A percentile compares a stretch with the other conserved stretches of the same genome.
phyloP scores from a whole-genome alignment of 2,113 vertebrate genomes.

The Plotosus lineatus region DNA sequence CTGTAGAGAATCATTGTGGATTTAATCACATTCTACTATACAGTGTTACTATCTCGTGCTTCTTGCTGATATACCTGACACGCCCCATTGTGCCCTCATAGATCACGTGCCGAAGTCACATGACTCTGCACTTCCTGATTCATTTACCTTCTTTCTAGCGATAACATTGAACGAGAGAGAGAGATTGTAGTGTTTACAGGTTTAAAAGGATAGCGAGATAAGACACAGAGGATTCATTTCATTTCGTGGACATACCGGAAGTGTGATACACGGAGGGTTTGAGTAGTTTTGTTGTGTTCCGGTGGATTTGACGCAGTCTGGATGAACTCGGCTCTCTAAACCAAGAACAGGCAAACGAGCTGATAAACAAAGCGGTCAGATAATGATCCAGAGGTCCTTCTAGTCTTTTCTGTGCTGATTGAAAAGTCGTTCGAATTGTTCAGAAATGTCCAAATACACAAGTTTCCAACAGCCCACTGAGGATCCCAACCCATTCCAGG shows the following conservation, averaged over 20 bases:
- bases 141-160: constrained; percentile 32
- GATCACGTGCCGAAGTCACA: constrained; percentile 67
- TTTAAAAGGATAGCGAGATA: not conserved
- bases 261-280: not conserved
- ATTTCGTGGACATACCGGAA: not conserved
- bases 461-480: constrained; percentile 70
- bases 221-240: not conserved
- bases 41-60: too few species aligned
- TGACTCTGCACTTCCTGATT: constrained; percentile 57
- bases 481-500: constrained; percentile 76
- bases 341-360: not conserved
- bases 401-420: not conserved
- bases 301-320: not conserved
- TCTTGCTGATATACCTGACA: too few species aligned
- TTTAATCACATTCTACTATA: too few species aligned
- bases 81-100: constrained; percentile 35
- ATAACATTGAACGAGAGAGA: not conserved
- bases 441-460: constrained; percentile 70
- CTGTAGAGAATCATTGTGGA: too few species aligned
- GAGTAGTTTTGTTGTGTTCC: not conserved
- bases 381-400: not conserved
- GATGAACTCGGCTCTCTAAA: not conserved
- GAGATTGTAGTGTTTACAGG: not conserved
- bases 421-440: not conserved
- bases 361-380: not conserved